These are phyloP conservation scores for Zoroaster sp. DNA, from an alignment of 53 echinoderm and acorn worm genomes.

Conservation along the genomic window DNA sequence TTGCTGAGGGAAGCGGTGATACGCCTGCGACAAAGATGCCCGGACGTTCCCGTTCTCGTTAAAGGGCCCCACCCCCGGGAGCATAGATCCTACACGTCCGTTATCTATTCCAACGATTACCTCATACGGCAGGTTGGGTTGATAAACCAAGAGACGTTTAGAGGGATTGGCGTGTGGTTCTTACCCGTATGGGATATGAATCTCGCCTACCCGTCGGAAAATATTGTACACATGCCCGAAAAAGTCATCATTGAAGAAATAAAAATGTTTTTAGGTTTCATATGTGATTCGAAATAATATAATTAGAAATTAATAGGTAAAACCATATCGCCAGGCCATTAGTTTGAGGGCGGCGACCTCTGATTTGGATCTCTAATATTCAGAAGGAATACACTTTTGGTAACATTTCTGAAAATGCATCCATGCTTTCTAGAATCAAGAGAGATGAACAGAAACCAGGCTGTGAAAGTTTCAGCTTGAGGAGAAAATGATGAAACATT, in stretches of 20 bases:
- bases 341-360: no score
- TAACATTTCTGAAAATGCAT: no score
- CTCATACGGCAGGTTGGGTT: conserved; percentile 25
- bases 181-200: conserved; percentile 65
- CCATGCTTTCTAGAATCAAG: no score
- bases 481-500: no score
- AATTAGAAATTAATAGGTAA: no score
- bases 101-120: conserved; percentile 3
- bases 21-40: conserved; percentile 45
- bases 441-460: no score
- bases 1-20: conserved; percentile 52
- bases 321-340: no score
- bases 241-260: not conserved
- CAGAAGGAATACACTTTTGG: no score
- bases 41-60: conserved; percentile 42
- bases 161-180: conserved; percentile 51
- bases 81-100: not conserved
- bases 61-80: conserved; percentile 61
- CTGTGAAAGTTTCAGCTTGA: no score
- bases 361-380: no score
- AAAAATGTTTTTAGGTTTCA: conserved; percentile 6
- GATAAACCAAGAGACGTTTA: conserved; percentile 41
- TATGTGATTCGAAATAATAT: no score
- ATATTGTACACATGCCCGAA: conserved; percentile 19
- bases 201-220: not conserved